These are phyloP conservation scores for Orthosia incerta DNA, from an alignment of 2,888 invertebrate species.

Conservation along the genomic window DNA sequence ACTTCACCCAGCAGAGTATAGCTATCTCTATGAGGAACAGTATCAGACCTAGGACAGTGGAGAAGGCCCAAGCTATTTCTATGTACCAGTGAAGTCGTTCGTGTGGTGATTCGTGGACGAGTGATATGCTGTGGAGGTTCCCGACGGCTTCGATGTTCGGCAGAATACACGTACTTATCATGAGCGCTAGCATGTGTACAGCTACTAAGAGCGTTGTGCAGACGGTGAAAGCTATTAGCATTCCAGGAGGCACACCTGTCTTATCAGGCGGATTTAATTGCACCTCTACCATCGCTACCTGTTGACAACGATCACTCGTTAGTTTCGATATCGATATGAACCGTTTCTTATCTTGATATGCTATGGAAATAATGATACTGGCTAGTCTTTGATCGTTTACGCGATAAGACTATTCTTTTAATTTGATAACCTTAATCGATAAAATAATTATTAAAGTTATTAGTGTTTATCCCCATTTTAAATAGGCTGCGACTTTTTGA, in stretches of 20 bases:
- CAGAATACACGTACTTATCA: constrained; percentile 99
- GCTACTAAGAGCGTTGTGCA: constrained; percentile 99
- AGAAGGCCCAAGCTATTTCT: constrained; percentile 99
- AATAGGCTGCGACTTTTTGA: not conserved
- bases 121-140: constrained; percentile 96
- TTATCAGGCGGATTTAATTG: constrained; percentile 93
- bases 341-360: not conserved
- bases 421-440: not conserved
- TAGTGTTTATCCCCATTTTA: not conserved
- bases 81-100: constrained; percentile 98
- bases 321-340: constrained; percentile 1
- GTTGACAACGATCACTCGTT: constrained; percentile 40
- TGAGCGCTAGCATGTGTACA: constrained; percentile 99
- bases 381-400: not conserved
- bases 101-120: constrained; percentile 97
- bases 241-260: constrained; percentile 94
- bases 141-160: constrained; percentile 99
- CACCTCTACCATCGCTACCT: constrained; percentile 97
- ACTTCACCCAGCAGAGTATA: constrained; percentile 99
- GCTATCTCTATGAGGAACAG: constrained; percentile 98
- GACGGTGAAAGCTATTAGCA: constrained; percentile 97
- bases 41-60: constrained; percentile 97
- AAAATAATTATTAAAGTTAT: not conserved
- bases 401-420: not conserved
- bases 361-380: not conserved